Evolutionary conservation across 2,113 vertebrate genomes (phyloP).

Genomic region (Seriola aureovittata): DNA sequence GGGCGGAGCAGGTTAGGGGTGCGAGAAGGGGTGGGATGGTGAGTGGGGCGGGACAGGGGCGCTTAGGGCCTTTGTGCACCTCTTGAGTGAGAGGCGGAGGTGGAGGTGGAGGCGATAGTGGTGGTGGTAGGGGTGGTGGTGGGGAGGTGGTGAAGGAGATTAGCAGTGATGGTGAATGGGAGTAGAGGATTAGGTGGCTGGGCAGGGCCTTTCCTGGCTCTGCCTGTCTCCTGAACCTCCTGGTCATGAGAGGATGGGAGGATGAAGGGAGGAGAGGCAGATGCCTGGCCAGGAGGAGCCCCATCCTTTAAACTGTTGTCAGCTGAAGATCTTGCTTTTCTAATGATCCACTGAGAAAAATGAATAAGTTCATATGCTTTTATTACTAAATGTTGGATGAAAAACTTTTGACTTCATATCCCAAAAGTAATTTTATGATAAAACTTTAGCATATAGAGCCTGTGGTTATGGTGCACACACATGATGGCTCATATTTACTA

Average conservation of each 20-base stretch:
- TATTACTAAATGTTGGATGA: not conserved
- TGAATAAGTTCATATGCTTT: not conserved
- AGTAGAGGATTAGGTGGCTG: conserved; percentile 83
- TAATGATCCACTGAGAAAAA: conserved; percentile 8
- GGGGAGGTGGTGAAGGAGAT: conserved; percentile 79
- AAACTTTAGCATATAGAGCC: not conserved
- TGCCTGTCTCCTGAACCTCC: conserved; percentile 74
- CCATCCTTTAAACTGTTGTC: conserved; percentile 60
- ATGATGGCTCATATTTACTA: conserved; percentile 5
- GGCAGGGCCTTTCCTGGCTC: conserved; percentile 72
- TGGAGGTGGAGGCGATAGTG: conserved; percentile 74
- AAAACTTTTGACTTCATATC: not conserved
- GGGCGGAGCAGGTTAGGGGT: conserved; percentile 77
- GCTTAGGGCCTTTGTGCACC: conserved; percentile 81
- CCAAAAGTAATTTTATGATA: not conserved
- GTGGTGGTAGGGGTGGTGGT: conserved; percentile 55
- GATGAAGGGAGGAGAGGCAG: conserved; percentile 78
- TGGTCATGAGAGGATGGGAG: conserved; percentile 65
- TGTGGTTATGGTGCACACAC: not conserved
- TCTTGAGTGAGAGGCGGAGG: conserved; percentile 80
- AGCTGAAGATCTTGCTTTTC: conserved; percentile 36
- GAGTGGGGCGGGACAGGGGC: conserved; percentile 68
- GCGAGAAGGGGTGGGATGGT: conserved; percentile 65
- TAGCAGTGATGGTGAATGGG: conserved; percentile 84
- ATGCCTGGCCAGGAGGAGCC: conserved; percentile 53